Base-by-base conservation (phyloP, 2,797 vertebrate species). In the Acestrorhynchus altus region DNA sequence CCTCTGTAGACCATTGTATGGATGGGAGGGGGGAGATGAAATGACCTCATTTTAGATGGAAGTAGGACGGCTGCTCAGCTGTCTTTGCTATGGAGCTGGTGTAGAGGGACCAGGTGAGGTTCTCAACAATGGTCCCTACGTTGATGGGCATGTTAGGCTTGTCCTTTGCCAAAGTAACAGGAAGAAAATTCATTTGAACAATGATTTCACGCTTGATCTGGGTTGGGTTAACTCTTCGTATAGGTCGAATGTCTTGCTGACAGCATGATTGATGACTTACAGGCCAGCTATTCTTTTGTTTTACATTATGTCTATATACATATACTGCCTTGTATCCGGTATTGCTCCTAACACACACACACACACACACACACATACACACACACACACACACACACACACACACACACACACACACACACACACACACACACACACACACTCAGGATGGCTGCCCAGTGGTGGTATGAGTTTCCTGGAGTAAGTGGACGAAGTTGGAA, bases 221-320 rank as follows among this genome's bases (percentile, higher is more conserved):
- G n/a, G n/a, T n/a, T n/a, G n/a, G n/a, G n/a, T n/a, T n/a, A n/a
- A n/a, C n/a, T n/a, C n/a, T n/a, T n/a, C n/a, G n/a, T n/a, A n/a
- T n/a, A n/a, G n/a, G n/a, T n/a, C n/a, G n/a, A n/a, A n/a, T n/a
- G n/a, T 60, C 15, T 56, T 40, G 44, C 12, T 68, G 69, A 68
- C 61, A 68, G 74, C 35, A 31, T 61, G 79, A 81, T 52, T 57
- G 69, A 77, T 73, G 3, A n/a, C 16, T 73, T 28, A 4, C 40
- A 26, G 68, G 13, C 67, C 52, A 59, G 16, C 42, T 66, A 64
- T 56, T 60, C 76, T 47, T 65, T 52, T 74, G 10, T 22, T 35
- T 77, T 54, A 46, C 35, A 46, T 68, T 71, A 39, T 77, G 39
- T 65, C 22, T 44, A 15, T 11, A 12, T 5, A 3, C 63, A 46